Evolutionary conservation across 2,888 invertebrate species (phyloP).

Genomic region (Stictocephala bisonia): DNA sequence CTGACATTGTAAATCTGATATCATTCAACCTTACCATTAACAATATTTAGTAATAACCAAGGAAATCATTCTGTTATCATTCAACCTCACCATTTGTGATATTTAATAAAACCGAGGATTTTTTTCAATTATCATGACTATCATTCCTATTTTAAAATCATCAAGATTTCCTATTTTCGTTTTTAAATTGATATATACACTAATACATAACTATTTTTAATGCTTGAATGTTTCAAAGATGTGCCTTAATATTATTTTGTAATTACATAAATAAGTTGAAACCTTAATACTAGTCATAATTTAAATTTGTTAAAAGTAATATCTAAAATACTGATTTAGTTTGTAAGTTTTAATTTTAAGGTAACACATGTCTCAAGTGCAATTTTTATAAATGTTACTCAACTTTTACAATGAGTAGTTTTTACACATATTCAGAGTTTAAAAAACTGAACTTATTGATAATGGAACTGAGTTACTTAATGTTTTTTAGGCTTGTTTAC

Average conservation of each 20-base stretch:
- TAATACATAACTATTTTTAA: background rate
- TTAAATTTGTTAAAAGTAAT: constrained; percentile 27
- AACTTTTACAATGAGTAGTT: background rate
- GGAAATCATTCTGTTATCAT: no score
- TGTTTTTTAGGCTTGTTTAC: background rate
- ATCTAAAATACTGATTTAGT: constrained; percentile 26
- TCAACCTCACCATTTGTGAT: no score
- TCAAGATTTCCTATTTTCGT: no score
- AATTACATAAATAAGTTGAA: constrained; percentile 22
- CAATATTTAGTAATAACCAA: no score
- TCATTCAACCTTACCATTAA: no score
- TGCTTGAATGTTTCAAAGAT: background rate
- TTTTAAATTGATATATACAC: no score
- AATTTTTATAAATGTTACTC: background rate
- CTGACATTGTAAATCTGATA: no score
- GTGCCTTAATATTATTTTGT: constrained; percentile 27
- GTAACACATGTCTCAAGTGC: background rate
- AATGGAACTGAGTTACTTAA: background rate
- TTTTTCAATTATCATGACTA: no score
- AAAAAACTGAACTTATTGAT: background rate
- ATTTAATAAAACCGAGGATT: no score
- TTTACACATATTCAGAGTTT: background rate
- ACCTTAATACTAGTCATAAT: constrained; percentile 41
- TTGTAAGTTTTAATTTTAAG: constrained; percentile 37
- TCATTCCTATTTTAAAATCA: no score